These are phyloP conservation scores for Vanessa cardui DNA, from an alignment of 2,888 invertebrate species.

Conservation along the genomic window DNA sequence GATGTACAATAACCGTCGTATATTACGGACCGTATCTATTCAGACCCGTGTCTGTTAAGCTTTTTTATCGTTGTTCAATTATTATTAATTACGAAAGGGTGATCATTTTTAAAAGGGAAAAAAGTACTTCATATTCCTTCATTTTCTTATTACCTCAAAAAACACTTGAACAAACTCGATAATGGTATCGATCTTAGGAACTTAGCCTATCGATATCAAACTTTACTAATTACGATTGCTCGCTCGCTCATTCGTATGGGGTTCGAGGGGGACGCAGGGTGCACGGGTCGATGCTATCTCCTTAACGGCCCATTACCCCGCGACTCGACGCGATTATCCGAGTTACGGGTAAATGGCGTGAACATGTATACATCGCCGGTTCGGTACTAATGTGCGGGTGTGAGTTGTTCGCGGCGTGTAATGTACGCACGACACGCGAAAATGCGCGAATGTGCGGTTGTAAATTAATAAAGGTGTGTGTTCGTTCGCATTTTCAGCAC, in stretches of 20 bases:
- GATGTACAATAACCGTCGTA: no score
- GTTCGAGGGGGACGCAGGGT: conserved; percentile 36
- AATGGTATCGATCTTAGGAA: conserved; percentile 46
- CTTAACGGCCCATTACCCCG: conserved; percentile 62
- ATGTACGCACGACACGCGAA: conserved; percentile 26
- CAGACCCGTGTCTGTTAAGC: no score
- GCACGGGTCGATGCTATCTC: conserved; percentile 52
- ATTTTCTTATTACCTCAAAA: conserved; percentile 26
- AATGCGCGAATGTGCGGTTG: conserved; percentile 26
- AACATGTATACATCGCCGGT: conserved; percentile 39
- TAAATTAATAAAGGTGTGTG: conserved; percentile 28
- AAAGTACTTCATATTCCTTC: conserved; percentile 15
- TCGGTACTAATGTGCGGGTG: conserved; percentile 32
- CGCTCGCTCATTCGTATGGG: conserved; percentile 42
- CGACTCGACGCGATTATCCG: conserved; percentile 46
- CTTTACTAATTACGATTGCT: conserved; percentile 49
- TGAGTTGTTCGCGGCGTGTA: conserved; percentile 28
- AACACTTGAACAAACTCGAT: conserved; percentile 30
- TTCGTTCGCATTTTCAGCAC: conserved; percentile 29
- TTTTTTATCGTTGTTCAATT: no score
- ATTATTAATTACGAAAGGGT: no score
- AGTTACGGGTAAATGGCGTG: conserved; percentile 41
- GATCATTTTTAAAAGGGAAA: neutral
- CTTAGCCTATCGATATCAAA: conserved; percentile 61
- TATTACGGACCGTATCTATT: no score